These are phyloP conservation scores for Hippopotamus amphibius DNA, from an alignment of 2,113 vertebrate species.

Conservation along the genomic window DNA sequence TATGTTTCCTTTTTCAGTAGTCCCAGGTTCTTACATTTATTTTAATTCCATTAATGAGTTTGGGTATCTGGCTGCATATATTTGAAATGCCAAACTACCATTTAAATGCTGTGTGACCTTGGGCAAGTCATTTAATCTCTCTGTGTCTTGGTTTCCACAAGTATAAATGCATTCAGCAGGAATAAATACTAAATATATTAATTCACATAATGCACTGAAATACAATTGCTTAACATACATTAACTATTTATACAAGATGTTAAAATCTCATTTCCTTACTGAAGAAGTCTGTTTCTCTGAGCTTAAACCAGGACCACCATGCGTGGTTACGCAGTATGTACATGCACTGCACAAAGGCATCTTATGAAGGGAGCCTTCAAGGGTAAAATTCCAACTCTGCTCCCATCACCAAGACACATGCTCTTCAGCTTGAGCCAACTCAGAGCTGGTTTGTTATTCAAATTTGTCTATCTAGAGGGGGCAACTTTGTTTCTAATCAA, in stretches of 20 bases:
- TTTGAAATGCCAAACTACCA: not conserved
- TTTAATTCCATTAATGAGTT: not conserved
- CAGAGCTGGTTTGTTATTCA: not conserved
- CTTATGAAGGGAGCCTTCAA: accelerated
- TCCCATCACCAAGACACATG: accelerated
- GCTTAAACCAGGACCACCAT: not conserved
- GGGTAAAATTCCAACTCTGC: not conserved
- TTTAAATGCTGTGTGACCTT: not conserved
- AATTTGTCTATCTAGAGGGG: not conserved
- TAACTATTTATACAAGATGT: not conserved
- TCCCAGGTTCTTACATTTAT: not conserved
- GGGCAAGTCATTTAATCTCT: not conserved
- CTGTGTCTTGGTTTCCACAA: not conserved
- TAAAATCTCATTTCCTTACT: not conserved
- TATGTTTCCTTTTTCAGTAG: not conserved
- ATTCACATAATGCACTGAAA: not conserved
- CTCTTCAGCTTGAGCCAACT: not conserved
- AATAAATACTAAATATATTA: not conserved
- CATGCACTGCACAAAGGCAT: not conserved
- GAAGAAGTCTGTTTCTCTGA: not conserved
- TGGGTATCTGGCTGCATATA: not conserved
- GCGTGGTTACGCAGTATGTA: not conserved
- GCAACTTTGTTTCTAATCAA: not conserved
- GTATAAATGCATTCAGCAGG: not conserved
- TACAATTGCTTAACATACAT: not conserved